Base-by-base conservation (phyloP, 1,140 invertebrate species). In the Brachionus sp. region DNA sequence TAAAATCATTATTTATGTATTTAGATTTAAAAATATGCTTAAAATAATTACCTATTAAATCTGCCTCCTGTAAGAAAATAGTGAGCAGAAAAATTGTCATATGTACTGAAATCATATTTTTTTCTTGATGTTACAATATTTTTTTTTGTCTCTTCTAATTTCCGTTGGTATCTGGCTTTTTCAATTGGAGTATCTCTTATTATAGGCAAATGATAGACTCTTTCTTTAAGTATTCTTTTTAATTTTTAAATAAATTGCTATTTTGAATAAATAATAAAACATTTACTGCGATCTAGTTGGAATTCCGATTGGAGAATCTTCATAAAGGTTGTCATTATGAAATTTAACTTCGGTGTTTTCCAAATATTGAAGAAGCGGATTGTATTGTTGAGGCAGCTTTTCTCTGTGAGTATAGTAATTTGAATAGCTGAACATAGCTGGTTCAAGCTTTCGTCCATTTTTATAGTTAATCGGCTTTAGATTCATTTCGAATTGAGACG, bases 61-160 rank as follows among this genome's bases (percentile, higher is more conserved):
- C 77, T n/a, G 6, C 50, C 77, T 62, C 77, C 77, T 3, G 77
- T 80, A 5, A 80, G 33, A 62, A 80, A 80, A 62, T 80, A 80
- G 62, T 80, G 77, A 13, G 50, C 53, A 13, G 77, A 80, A 62
- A 35, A 66, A 13, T 57, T 75, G 35, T 80, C 77, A 39, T 62
- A 80, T 25, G 77, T 80, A n/a, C n/a, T 80, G 7, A 80, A 80
- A n/a, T 80, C 50, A 62, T 62, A 80, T 66, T 80, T 80, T 80
- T 80, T 80, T 19, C 33, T 42, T 37, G 77, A 35, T 23, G 35
- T 23, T 13, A 39, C 19, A 29, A 29, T 62, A 23, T 62, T 39
- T 66, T 66, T 57, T 37, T 80, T 29, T 19, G 50, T 80, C 7
- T 80, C 77, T 44, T 80, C 77, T 62, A 62, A 44, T 66, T 80